Evolutionary conservation across 1,140 invertebrate genomes (phyloP).

Genomic region (Coboldia fuscipes): DNA sequence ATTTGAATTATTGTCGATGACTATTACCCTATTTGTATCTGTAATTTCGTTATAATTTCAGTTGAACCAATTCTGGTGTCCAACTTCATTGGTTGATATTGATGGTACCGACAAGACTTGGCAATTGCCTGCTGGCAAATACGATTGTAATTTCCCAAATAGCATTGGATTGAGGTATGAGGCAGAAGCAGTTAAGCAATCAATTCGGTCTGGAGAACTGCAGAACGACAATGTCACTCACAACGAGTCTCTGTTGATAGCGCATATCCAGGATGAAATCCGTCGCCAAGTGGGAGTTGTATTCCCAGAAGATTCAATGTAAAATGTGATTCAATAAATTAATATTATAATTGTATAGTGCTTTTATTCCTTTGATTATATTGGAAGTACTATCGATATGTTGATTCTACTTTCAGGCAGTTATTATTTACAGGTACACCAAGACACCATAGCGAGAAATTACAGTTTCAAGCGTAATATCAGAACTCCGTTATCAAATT

Average conservation of each 20-base stretch:
- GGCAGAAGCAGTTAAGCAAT: constrained; percentile 38
- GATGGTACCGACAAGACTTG: constrained; percentile 22
- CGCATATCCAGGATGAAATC: constrained; percentile 35
- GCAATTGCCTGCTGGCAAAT: constrained; percentile 23
- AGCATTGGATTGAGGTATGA: constrained; percentile 43
- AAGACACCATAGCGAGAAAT: no score
- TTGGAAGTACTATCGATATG: no score
- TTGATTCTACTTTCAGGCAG: no score
- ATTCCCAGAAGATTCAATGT: constrained; percentile 28
- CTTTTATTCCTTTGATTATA: no score
- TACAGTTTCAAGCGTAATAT: no score
- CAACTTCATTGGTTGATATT: constrained; percentile 11
- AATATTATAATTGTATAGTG: no score
- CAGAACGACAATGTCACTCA: constrained; percentile 32
- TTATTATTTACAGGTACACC: no score
- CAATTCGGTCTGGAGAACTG: constrained; percentile 31
- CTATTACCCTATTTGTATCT: no score
- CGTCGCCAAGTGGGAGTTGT: constrained; percentile 34
- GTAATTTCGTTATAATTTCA: constrained; percentile 4
- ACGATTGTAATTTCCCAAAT: constrained; percentile 32
- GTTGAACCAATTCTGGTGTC: constrained; percentile 15
- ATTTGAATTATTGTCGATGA: no score
- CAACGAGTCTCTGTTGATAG: constrained; percentile 28
- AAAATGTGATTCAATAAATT: no score
- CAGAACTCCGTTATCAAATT: no score